Percentiles rank a stretch among this genome's conserved stretches.
These are phyloP conservation scores for Athrips mouffetella DNA, from an alignment of 2,888 invertebrate genomes.

Conservation along the genomic window DNA sequence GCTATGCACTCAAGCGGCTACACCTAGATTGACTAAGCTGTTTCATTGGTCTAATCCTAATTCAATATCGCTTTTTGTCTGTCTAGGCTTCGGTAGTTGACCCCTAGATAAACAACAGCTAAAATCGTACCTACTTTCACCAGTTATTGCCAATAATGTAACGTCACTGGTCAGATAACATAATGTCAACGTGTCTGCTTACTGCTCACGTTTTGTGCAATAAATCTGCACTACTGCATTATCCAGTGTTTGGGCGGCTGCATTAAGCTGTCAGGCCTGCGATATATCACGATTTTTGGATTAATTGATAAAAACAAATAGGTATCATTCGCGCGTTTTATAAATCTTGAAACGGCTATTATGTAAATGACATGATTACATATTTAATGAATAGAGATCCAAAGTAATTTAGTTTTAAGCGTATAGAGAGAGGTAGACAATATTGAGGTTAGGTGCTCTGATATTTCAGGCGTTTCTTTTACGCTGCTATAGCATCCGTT, in stretches of 20 bases:
- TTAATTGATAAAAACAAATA: slow-evolving; percentile 14
- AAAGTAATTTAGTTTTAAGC: too few relatives aligned
- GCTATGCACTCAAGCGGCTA: slow-evolving; percentile 70
- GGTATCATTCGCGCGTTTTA: not conserved
- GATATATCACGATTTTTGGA: slow-evolving; percentile 43
- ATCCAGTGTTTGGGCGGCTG: slow-evolving; percentile 39
- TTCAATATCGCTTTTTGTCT: slow-evolving; percentile 65
- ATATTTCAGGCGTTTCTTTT: too few relatives aligned
- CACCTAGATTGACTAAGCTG: slow-evolving; percentile 71
- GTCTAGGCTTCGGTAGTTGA: slow-evolving; percentile 47
- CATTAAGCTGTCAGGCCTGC: slow-evolving; percentile 56
- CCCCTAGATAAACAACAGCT: slow-evolving; percentile 41
- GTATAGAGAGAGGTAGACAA: too few relatives aligned
- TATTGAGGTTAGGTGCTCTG: too few relatives aligned
- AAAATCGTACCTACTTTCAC: slow-evolving; percentile 62
- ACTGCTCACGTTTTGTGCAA: slow-evolving; percentile 34
- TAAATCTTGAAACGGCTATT: not conserved
- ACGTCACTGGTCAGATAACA: slow-evolving; percentile 55
- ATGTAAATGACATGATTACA: not conserved
- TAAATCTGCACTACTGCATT: slow-evolving; percentile 24
- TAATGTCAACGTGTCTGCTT: slow-evolving; percentile 66
- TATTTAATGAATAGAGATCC: not conserved
- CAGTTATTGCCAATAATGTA: slow-evolving; percentile 57
- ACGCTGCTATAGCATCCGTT: too few relatives aligned
- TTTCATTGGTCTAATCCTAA: slow-evolving; percentile 72